A percentile compares a stretch with the other conserved stretches of the same genome.
Evolutionary conservation across 2,113 vertebrate genomes (phyloP).

Genomic region (Acinonyx jubatus): DNA sequence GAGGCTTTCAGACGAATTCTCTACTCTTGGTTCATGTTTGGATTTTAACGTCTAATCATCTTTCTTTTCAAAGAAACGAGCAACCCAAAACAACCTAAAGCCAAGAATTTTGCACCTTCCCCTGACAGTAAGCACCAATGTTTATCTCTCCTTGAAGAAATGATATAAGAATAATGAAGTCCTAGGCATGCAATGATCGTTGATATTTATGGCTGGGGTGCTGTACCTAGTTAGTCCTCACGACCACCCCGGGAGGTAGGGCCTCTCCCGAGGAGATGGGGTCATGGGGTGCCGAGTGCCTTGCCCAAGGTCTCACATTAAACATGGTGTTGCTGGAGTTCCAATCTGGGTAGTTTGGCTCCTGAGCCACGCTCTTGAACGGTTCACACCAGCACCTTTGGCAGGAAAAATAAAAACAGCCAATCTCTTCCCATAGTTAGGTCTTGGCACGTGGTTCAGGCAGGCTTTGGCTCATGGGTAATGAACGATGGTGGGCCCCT

Average conservation of each 20-base stretch:
- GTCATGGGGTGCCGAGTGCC: neutral
- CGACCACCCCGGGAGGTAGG: neutral
- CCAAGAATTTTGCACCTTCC: neutral
- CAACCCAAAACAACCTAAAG: neutral
- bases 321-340: neutral
- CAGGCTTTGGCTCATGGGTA: neutral
- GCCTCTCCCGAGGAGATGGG: too few relatives aligned
- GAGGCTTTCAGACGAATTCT: neutral
- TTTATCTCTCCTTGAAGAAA: neutral
- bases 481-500: neutral
- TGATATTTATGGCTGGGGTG: too few relatives aligned
- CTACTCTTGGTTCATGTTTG: neutral
- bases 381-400: neutral
- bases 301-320: neutral
- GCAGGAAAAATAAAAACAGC: neutral
- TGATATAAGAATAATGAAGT: too few relatives aligned
- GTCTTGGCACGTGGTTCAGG: neutral
- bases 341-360: neutral
- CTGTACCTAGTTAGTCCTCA: neutral
- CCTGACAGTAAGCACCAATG: neutral
- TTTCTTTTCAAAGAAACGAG: neutral
- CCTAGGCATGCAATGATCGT: rapidly evolving
- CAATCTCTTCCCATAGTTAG: neutral
- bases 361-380: neutral
- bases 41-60: neutral